Evolutionary conservation across 2,797 vertebrate species (phyloP), one percentile per base, ranked within the genome.

Genomic region (Meriones psammophilus): DNA sequence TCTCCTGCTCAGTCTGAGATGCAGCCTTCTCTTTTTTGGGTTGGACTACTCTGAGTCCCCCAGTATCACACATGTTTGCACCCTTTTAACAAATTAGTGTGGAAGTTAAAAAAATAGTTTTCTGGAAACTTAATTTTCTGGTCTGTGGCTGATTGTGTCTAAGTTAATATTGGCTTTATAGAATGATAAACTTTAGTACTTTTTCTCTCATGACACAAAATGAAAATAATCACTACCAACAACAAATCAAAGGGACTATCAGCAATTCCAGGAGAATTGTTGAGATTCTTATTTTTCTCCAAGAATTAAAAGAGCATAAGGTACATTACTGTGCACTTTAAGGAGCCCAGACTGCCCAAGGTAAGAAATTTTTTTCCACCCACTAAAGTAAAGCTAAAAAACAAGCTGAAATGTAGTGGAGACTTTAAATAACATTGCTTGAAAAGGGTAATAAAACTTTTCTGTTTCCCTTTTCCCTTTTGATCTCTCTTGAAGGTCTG

Each of bases 61-160:
- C 4, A 33, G 68, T 42, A 28, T 64, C 0, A 0, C 17, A 13
- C 46, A 5, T 66, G 39, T 56, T n/a, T 56, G 30, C 18, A 79
- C 33, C 64, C 62, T 68, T 78, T 88, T 88, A 39, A 88, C 36
- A 77, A 28, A 92, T 26, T 79, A 77, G 12, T 69, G 30, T 85
- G 88, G 85, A 92, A 88, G 84, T 71, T 39, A 96, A 92, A 87
- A 66, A 36, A 36, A 54, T 42, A 7, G 62, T 68, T 91, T 94
- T 10, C 95, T 39, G 42, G 42, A 42, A 93, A 60, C 14, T 69
- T 78, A 89, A 64, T 85, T 66, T 95, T 80, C 69, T 91, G 22
- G 66, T 66, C 73, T 79, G 8, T 74, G 39, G 9, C n/a, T 60
- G 56, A 88, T 73, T 77, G 50, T 62, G 12, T 64, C 12, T 68